These are phyloP conservation scores for Dicycla oo DNA, from an alignment of 2,888 invertebrate genomes.

Conservation along the genomic window DNA sequence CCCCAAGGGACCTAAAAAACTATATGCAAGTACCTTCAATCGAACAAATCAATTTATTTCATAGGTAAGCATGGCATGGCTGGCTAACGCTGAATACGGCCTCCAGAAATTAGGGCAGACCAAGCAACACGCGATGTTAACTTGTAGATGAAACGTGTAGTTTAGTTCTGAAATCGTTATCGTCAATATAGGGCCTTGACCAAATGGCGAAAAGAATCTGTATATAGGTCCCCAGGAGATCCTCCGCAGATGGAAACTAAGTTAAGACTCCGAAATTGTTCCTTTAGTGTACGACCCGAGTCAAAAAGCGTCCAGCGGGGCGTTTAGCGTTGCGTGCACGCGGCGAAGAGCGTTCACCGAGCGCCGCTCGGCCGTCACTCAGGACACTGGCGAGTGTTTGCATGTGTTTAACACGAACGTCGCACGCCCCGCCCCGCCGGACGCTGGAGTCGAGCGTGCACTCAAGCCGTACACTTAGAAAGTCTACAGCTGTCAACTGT, in stretches of 20 bases:
- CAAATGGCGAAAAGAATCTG: neutral
- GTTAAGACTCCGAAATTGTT: neutral
- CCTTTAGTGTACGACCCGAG: too few relatives aligned
- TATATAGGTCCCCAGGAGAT: neutral
- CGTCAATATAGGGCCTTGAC: neutral
- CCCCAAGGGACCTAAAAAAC: neutral
- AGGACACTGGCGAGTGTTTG: too few relatives aligned
- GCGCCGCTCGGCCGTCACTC: too few relatives aligned
- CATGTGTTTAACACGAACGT: too few relatives aligned
- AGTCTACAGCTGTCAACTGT: neutral
- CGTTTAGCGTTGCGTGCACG: too few relatives aligned
- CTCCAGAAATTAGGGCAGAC: constrained; percentile 36
- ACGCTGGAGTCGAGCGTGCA: too few relatives aligned
- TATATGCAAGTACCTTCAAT: constrained; percentile 10
- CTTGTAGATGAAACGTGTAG: constrained; percentile 4
- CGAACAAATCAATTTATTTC: constrained; percentile 12
- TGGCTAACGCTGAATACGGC: constrained; percentile 20
- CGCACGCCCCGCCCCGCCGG: too few relatives aligned
- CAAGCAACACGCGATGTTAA: constrained; percentile 27
- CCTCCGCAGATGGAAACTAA: neutral
- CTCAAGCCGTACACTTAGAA: too few relatives aligned
- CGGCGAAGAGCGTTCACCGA: too few relatives aligned
- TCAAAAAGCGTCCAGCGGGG: too few relatives aligned
- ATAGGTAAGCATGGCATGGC: neutral
- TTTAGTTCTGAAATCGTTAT: neutral